Conservation (phyloP, 2,888 invertebrate genomes). For the Exocentrus adspersus region DNA sequence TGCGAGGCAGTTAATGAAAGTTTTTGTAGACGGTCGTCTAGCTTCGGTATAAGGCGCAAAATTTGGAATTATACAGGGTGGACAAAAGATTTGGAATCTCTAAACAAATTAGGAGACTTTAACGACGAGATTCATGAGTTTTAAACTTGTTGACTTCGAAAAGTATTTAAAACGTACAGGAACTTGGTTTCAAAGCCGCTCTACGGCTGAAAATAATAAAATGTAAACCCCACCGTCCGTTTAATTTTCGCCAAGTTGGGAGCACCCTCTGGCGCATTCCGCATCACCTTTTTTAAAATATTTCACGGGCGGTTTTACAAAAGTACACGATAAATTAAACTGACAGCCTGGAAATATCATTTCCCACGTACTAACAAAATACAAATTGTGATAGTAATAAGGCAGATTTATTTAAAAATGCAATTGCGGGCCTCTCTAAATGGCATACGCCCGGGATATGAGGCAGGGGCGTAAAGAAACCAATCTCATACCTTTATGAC, state of each 20-base stretch:
- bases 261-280: neutral
- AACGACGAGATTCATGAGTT: too few relatives aligned
- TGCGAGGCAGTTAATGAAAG: neutral
- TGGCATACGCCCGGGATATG: constrained; percentile 9
- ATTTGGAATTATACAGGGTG: too few relatives aligned
- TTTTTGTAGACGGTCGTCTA: too few relatives aligned
- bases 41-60: too few relatives aligned
- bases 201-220: too few relatives aligned
- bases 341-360: constrained; percentile 24
- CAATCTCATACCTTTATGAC: constrained; percentile 43
- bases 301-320: neutral
- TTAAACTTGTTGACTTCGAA: too few relatives aligned
- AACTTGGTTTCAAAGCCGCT: too few relatives aligned
- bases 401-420: constrained; percentile 13
- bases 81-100: too few relatives aligned
- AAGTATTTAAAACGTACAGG: too few relatives aligned
- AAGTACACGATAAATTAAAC: constrained; percentile 18
- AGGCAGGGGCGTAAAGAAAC: constrained; percentile 26
- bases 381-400: constrained; percentile 29
- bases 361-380: constrained; percentile 9
- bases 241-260: neutral
- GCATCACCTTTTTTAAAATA: neutral
- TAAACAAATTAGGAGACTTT: too few relatives aligned
- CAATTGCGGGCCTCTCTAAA: constrained; percentile 18
- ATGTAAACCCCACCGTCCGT: neutral